These are phyloP conservation scores for Cyclophora punctaria DNA, from an alignment of 2,888 invertebrate genomes.

Conservation along the genomic window DNA sequence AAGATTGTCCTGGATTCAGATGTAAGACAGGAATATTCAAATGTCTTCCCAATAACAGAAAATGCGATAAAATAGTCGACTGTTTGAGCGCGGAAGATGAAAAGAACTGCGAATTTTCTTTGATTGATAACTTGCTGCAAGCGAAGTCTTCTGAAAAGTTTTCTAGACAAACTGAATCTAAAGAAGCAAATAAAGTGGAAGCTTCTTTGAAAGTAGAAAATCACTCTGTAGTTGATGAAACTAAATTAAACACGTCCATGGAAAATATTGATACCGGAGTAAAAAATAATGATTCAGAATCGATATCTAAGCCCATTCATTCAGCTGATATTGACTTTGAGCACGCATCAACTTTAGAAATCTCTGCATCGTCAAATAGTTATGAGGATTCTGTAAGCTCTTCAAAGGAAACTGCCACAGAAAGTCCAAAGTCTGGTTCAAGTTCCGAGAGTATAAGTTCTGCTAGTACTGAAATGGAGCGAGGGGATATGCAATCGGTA, in stretches of 20 bases:
- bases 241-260: no score
- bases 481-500: conserved; percentile 25
- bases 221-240: no score
- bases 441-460: conserved; percentile 6
- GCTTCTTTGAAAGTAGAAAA: no score
- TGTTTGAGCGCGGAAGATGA: conserved; percentile 90
- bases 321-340: conserved; percentile 14
- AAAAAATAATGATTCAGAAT: no score
- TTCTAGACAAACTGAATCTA: conserved; percentile 7
- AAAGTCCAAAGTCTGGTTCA: conserved; percentile 18
- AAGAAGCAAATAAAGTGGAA: neutral
- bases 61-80: conserved; percentile 83
- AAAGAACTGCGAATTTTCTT: conserved; percentile 71
- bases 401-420: conserved; percentile 28
- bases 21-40: conserved; percentile 79
- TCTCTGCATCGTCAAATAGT: conserved; percentile 22
- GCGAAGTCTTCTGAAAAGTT: conserved; percentile 8
- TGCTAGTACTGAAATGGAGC: conserved; percentile 12
- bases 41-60: conserved; percentile 79
- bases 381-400: conserved; percentile 19
- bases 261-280: no score
- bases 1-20: conserved; percentile 82
- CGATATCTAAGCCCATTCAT: no score
- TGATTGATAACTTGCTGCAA: conserved; percentile 1
- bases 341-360: conserved; percentile 38